phyloP scores from a whole-genome alignment of 2,888 invertebrate genomes.

The Hipparchia semele region DNA sequence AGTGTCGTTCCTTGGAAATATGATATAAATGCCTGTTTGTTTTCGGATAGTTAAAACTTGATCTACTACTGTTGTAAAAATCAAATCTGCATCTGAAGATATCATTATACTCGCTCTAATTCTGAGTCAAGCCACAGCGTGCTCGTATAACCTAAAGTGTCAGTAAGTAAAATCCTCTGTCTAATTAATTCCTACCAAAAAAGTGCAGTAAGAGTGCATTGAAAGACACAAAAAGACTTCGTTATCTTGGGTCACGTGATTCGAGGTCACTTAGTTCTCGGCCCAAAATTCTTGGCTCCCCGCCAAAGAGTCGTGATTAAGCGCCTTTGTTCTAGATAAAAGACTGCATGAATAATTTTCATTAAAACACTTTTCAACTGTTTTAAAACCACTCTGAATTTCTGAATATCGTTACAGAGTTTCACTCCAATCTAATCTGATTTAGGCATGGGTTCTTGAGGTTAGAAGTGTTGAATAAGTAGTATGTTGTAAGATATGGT shows the following conservation, averaged over 20 bases:
- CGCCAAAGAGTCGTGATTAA: constrained; percentile 33
- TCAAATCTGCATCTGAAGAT: too few relatives aligned
- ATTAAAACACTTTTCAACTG: constrained; percentile 27
- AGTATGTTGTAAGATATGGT: neutral
- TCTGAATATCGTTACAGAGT: constrained; percentile 13
- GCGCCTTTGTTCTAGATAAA: constrained; percentile 36
- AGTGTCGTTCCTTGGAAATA: too few relatives aligned
- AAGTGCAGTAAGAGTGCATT: constrained; percentile 17
- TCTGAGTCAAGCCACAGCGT: too few relatives aligned
- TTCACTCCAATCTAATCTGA: constrained; percentile 1
- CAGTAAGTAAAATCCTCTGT: neutral
- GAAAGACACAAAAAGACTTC: constrained; percentile 10
- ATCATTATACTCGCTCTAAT: too few relatives aligned
- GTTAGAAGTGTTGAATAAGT: neutral
- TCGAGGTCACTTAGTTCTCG: constrained; percentile 35
- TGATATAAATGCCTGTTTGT: too few relatives aligned
- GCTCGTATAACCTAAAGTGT: too few relatives aligned
- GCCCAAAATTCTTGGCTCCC: constrained; percentile 32
- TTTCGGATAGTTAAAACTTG: too few relatives aligned
- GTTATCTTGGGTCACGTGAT: constrained; percentile 28
- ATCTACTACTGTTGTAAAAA: too few relatives aligned
- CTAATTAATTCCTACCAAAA: neutral
- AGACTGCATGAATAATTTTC: constrained; percentile 28
- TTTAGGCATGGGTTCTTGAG: neutral
- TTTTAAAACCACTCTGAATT: constrained; percentile 17